Percentiles rank a stretch among this genome's conserved stretches.
Evolutionary conservation across 2,113 vertebrate species (phyloP).

Genomic region (Girardinichthys multiradiatus): DNA sequence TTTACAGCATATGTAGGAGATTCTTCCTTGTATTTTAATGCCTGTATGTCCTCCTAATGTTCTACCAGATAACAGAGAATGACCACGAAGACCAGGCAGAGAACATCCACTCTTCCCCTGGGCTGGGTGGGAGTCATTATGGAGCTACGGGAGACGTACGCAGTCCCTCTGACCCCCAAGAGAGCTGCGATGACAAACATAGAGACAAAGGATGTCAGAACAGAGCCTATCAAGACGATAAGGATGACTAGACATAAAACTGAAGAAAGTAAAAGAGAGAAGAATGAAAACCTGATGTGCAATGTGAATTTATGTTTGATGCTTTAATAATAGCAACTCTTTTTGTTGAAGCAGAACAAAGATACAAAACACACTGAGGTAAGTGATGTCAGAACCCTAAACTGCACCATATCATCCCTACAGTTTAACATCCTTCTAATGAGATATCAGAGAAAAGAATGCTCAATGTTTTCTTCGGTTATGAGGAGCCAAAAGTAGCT

Average conservation of each 20-base stretch:
- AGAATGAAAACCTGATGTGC: background rate
- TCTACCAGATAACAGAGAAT: conserved; percentile 25
- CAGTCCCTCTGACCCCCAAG: background rate
- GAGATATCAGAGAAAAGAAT: background rate
- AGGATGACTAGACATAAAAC: conserved; percentile 30
- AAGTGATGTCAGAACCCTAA: no score
- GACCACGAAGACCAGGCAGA: conserved; percentile 38
- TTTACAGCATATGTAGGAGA: background rate
- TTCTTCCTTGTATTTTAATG: background rate
- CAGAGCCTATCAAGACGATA: conserved; percentile 43
- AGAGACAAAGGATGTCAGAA: conserved; percentile 41
- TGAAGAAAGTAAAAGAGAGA: background rate
- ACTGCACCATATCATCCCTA: no score
- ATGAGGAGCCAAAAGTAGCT: background rate
- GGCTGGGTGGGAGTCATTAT: conserved; percentile 39
- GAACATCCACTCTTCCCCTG: conserved; percentile 38
- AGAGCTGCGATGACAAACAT: background rate
- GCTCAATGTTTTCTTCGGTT: background rate
- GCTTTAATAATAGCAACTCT: background rate
- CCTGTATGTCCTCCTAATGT: background rate
- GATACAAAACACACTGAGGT: no score
- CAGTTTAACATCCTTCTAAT: no score
- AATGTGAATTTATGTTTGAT: background rate
- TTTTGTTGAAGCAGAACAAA: background rate
- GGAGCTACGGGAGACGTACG: conserved; percentile 42